Evolutionary conservation across 2,113 vertebrate genomes (phyloP), one percentile per base, ranked within the genome.

Genomic region (Gadus macrocephalus): DNA sequence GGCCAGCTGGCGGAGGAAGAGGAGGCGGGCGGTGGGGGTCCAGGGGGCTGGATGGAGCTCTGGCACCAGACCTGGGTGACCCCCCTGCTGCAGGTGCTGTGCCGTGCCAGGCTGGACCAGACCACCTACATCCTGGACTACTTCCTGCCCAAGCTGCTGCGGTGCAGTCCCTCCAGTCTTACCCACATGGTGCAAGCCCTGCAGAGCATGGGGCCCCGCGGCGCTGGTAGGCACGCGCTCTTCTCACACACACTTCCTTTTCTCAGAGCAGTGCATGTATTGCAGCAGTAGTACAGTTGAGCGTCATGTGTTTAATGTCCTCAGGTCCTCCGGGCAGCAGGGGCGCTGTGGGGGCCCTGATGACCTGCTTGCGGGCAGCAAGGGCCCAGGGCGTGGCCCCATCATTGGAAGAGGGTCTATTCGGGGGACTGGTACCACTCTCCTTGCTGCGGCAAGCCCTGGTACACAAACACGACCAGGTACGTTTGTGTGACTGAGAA

Each of bases 111-210:
- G 65, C 84, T 92, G 74, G 93, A 95, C 77, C 96, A 96, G 79
- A 96, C 93, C 53, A 94, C 93, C 0, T 96, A 96, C 0, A 92
- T 98, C 74, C 93, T 94, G 79, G 97, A 99, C 89, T 96, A 97
- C 73, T 96, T 95, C 77, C 91, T 98, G 72, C 95, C 97, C 64
- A 96, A 94, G 66, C 83, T 98, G 71, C 85, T 99, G 8, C 94
- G 91, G 73, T 95, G 94, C 79, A 96, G 87, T 80, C 96, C 95
- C 16, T 92, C 91, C 68, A 96, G 96, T 76, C 88, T 98, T 78
- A 85, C 82, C 17, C 94, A 96, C 81, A 98, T 98, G 95, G 93
- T 97, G 31, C 90, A 89, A 79, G 92, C 93, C 62, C 88, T 99
- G 81, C 94, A 95, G 87, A 77, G 92, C 74, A 91, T 90, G 69